Evolutionary conservation across 2,888 invertebrate genomes (phyloP), one percentile per base, ranked within the genome.

Genomic region (Exocentrus adspersus): DNA sequence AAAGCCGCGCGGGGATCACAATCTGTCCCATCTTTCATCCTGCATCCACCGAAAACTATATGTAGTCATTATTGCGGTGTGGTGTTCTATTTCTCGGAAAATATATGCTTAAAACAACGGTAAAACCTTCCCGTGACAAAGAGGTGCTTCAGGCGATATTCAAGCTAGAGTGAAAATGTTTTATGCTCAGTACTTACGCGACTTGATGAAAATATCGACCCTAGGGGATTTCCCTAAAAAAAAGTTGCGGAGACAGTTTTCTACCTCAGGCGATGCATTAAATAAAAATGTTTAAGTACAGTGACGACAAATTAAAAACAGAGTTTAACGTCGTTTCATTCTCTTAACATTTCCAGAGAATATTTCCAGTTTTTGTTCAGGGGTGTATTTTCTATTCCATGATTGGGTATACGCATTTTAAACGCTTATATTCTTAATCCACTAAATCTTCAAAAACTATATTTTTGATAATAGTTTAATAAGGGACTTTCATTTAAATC

Each of bases 31-130:
- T 53, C 42, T 28, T 32, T 51, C 43, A 54, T 43, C 3, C 17
- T n/a, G 16, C 57, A 19, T 12, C 32, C 20, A 57, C 57, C 45
- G 32, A 57, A 45, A 57, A 57, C 46, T 57, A 57, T 46, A 57
- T 57, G 32, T 32, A 30, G 30, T 17, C 46, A 57, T 46, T 46
- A 57, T 19, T 30, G 19, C 5, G 30, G 30, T 50, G 50, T 10
- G 30, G 16, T 50, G 50, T 10, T 50, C n/a, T 51, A 51, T 51
- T 51, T 32, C 30, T 14, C 12, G 19, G 19, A 51, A 51, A 51
- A 51, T 51, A 32, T 19, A 20, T 32, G 32, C 19, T 32, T 51
- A 10, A 30, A 20, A 19, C 16, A 28, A 16, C 48, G 24, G 24
- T n/a, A 46, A 46, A 24, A 12, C 24, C 46, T 7, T 2, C 24